These are phyloP conservation scores for Cephus nigrinus DNA, from an alignment of 2,888 invertebrate species.

Conservation along the genomic window DNA sequence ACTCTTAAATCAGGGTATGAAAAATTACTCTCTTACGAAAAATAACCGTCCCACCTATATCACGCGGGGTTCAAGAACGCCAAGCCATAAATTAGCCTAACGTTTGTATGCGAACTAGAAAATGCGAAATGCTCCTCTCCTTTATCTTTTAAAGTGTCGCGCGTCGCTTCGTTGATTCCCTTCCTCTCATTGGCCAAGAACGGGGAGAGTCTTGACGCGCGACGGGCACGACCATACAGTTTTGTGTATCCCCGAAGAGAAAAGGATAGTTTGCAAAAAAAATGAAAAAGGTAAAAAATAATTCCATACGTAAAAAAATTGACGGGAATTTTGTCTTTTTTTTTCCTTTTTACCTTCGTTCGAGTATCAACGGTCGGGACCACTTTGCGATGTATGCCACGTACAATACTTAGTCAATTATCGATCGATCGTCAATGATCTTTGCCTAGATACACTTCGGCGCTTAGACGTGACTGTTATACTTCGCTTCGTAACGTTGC, in stretches of 20 bases:
- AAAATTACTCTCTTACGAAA: background rate
- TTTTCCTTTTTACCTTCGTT: slow-evolving; percentile 22
- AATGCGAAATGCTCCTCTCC: background rate
- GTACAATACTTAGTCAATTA: slow-evolving; percentile 57
- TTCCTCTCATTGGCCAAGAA: background rate
- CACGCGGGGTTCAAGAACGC: background rate
- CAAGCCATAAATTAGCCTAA: background rate
- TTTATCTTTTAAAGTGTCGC: background rate
- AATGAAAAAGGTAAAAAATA: background rate
- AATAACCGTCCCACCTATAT: background rate
- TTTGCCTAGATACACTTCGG: background rate
- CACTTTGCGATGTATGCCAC: slow-evolving; percentile 47
- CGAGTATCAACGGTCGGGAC: slow-evolving; percentile 46
- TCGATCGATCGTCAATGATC: slow-evolving; percentile 6
- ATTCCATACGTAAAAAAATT: background rate
- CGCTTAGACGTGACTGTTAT: background rate
- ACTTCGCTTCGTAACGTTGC: background rate
- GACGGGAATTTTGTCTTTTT: background rate
- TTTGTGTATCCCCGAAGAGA: background rate
- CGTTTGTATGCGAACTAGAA: background rate
- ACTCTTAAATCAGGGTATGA: background rate
- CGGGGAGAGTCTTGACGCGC: background rate
- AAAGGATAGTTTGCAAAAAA: background rate
- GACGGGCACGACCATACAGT: background rate
- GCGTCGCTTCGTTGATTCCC: background rate